phyloP scores from a whole-genome alignment of 2,888 invertebrate species.

The Macrostomum cliftonense region DNA sequence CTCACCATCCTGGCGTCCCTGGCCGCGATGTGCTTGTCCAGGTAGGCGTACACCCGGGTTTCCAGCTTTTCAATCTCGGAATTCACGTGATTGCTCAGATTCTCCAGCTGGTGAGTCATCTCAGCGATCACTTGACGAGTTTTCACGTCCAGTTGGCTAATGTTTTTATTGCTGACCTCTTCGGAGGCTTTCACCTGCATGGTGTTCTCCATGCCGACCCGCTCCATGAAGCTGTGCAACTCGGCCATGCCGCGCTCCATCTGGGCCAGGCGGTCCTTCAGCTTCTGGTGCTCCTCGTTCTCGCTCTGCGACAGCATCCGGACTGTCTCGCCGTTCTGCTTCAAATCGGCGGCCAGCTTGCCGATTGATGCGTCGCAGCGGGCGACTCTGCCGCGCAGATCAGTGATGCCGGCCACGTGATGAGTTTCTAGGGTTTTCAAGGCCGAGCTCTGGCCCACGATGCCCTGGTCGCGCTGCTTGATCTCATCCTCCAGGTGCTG shows the following conservation, averaged over 20 bases:
- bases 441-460: constrained; percentile 23
- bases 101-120: constrained; percentile 19
- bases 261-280: constrained; percentile 17
- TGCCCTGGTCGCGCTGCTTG: constrained; percentile 19
- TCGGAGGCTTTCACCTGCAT: constrained; percentile 26
- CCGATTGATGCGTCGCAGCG: constrained; percentile 32
- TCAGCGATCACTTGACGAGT: constrained; percentile 26
- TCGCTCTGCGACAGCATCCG: constrained; percentile 21
- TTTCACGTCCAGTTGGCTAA: constrained; percentile 24
- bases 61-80: constrained; percentile 28
- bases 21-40: constrained; percentile 17
- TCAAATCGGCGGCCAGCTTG: constrained; percentile 25
- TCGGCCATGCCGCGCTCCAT: constrained; percentile 3
- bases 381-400: constrained; percentile 31
- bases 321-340: constrained; percentile 22
- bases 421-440: constrained; percentile 32
- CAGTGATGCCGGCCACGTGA: constrained; percentile 31
- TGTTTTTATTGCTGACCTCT: constrained; percentile 24
- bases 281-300: constrained; percentile 19
- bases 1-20: constrained; percentile 4
- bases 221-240: constrained; percentile 15
- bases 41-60: constrained; percentile 18
- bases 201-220: constrained; percentile 14
- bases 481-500: constrained; percentile 28
- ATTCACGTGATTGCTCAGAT: constrained; percentile 18